These are phyloP conservation scores for Amazona guildingii DNA, from an alignment of 2,113 vertebrate genomes.

Conservation along the genomic window DNA sequence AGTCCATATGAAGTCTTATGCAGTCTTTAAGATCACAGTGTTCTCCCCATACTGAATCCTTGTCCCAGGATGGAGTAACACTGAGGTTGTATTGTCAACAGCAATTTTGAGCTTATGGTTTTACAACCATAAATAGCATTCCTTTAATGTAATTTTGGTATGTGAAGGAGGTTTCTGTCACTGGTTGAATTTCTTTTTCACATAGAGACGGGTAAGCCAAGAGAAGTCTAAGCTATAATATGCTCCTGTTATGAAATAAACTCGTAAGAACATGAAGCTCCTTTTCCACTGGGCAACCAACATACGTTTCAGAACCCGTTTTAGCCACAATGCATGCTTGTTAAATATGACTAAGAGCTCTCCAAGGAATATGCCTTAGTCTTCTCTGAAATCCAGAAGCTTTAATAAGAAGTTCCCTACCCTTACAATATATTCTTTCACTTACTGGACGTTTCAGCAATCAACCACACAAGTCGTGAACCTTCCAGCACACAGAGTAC, in stretches of 20 bases:
- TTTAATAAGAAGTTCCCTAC: slow-evolving; percentile 41
- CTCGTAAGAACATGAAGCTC: neutral
- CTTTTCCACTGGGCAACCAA: slow-evolving; percentile 56
- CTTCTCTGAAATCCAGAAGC: slow-evolving; percentile 35
- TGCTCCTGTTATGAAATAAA: slow-evolving; percentile 14
- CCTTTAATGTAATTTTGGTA: slow-evolving; percentile 8
- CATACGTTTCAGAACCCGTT: neutral
- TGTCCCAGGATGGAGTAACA: neutral
- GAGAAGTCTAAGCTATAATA: neutral
- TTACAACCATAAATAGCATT: slow-evolving; percentile 25
- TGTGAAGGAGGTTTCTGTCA: slow-evolving; percentile 7
- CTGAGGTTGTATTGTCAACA: neutral
- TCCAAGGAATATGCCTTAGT: slow-evolving; percentile 35
- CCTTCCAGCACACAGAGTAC: slow-evolving; percentile 31
- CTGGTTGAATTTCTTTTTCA: neutral
- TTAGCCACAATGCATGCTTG: slow-evolving; percentile 40
- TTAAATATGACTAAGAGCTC: slow-evolving; percentile 42
- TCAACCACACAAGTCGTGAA: slow-evolving; percentile 26
- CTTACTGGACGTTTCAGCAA: slow-evolving; percentile 40
- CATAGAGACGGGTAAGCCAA: slow-evolving; percentile 6
- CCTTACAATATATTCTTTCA: slow-evolving; percentile 57
- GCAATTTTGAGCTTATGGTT: slow-evolving; percentile 31
- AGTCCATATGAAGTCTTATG: neutral
- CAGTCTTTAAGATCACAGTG: neutral
- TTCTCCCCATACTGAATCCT: neutral